Base-by-base conservation (phyloP, 1,140 invertebrate genomes). In the Wiebesia pumilae region DNA sequence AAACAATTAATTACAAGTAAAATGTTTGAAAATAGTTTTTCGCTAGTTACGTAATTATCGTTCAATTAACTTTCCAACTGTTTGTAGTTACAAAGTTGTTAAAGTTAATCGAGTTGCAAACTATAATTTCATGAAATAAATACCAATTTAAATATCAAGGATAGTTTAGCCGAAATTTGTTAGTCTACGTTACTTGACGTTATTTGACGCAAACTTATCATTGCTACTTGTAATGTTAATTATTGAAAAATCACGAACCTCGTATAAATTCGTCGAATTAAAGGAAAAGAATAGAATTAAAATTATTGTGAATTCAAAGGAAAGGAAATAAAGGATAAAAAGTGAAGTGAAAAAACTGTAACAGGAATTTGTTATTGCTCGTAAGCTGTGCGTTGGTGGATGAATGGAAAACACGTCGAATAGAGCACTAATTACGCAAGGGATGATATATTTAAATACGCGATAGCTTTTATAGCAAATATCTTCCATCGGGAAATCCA, bases 401-500 rank as follows among this genome's bases (percentile, higher is more conserved):
- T 38, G 14, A 40, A 40, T 35, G 54, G 75, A 83, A 73, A 47
- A 83, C 54, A 83, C 27, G 27, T 75, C 30, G 16, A 54, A 47
- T 51, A 40, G 40, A 73, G 58, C 73, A 79, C 75, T 84, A 84
- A 84, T 84, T 84, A 84, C 40, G 58, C 40, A 77, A 3, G 58
- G 73, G 51, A 79, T 33, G 40, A 65, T 38, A 40, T 79, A 84
- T 84, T 84, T 79, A 79, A 84, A 84, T 62, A 65, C 35, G 35
- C 82, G 54, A 43, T 83, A 83, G 81, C 71, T 84, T 84, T 77
- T 73, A 65, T 77, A 84, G 54, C 35, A 51, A 78, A 84, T 84
- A 67, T 84, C 43, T 78, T 84, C 75, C 83, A 84, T 78, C 73
- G 75, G 83, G 54, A 84, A 79, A 78, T 84, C 83, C 14, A n/a